Conservation (phyloP, 2,888 invertebrate genomes). For the Cheilosia soror region DNA sequence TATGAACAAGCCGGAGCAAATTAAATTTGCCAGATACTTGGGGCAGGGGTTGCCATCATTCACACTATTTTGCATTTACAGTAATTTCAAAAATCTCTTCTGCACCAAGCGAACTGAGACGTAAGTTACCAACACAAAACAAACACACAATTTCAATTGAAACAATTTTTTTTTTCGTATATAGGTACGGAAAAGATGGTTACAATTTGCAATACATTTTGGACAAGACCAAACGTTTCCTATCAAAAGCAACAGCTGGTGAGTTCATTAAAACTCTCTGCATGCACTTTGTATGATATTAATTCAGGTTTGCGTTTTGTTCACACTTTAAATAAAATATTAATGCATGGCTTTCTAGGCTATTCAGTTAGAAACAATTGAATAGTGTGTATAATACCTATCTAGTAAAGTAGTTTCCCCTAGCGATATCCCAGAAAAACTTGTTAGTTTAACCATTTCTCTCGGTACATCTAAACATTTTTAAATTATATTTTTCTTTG, state of each 20-base stretch:
- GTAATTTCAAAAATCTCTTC: conserved; percentile 84
- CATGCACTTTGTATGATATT: conserved; percentile 43
- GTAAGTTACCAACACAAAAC: conserved; percentile 78
- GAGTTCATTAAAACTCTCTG: conserved; percentile 76
- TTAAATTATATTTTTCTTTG: too few relatives aligned
- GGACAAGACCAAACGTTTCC: conserved; percentile 83
- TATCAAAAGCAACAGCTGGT: conserved; percentile 83
- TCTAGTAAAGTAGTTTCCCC: conserved; percentile 5
- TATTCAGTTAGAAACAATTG: background rate
- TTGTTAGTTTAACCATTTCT: background rate
- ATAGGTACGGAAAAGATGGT: conserved; percentile 83
- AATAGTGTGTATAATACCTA: background rate
- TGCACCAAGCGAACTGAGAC: conserved; percentile 84
- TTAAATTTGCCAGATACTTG: conserved; percentile 83
- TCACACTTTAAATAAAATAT: conserved; percentile 8
- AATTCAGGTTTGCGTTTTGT: conserved; percentile 41
- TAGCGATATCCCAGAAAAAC: background rate
- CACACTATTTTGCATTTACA: conserved; percentile 84
- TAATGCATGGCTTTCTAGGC: conserved; percentile 53
- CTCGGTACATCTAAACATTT: background rate
- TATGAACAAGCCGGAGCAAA: conserved; percentile 83
- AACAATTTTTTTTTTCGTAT: conserved; percentile 32
- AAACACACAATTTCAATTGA: background rate
- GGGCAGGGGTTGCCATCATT: conserved; percentile 83
- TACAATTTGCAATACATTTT: conserved; percentile 84